Base-by-base conservation (phyloP, 2,888 invertebrate species). In the Cephus spinipes region DNA sequence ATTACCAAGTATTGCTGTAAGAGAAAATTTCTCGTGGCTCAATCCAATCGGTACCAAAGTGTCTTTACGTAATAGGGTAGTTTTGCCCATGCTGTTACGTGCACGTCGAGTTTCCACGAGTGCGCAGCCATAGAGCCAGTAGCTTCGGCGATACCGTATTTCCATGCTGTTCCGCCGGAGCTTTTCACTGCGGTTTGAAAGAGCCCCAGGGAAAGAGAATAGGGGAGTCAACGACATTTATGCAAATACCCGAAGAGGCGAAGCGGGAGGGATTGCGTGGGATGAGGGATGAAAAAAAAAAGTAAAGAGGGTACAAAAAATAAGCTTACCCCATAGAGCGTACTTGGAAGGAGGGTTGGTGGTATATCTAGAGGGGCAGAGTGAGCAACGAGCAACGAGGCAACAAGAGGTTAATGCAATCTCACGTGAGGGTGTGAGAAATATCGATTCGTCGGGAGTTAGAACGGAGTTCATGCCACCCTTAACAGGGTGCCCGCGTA, bases 401-500 rank as follows among this genome's bases (percentile, higher is more conserved):
- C 77, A 73, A 80, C 81, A 78, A 82, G 82, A 85, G 84, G 83
- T 85, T 85, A 85, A 85, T 83, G 81, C 82, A 82, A 82, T 85
- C 84, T 77, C 74, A 79, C 73, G 83, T 77, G 77, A 80, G 81
- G 69, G 75, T 79, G 78, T 77, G 79, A 77, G 80, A 80, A 81
- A 83, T 85, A 86, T 86, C 82, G 86, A 86, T 85, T 85, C 76
- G 69, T 33, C 71, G 77, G 75, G 73, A 73, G 80, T 82, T 75
- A 81, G 82, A 77, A 83, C 32, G 32, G 71, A 71, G 71, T 71
- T 76, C 79, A 76, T 82, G 81, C 78, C 80, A 80, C 78, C 78
- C 75, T 79, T 76, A 79, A 76, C 32, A 23, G 71, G 33, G 71
- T 55, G 55, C 55, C 55, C 55, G 55, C 23, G 23, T 55, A 55